Evolutionary conservation across 1,140 invertebrate genomes (phyloP).

Genomic region (Amyelois transitella): DNA sequence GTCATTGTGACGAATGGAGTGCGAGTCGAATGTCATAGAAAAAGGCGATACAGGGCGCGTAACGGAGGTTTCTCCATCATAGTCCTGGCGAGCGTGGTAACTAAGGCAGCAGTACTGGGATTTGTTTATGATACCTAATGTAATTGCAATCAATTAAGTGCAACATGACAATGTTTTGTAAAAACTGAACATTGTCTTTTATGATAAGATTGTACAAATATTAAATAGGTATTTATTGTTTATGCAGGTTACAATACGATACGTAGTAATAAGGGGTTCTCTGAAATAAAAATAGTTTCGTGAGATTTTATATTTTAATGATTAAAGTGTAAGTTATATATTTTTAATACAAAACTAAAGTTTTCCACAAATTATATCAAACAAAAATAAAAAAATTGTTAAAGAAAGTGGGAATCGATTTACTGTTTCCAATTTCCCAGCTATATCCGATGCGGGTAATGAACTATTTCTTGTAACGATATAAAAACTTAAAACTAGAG

Average conservation of each 20-base stretch:
- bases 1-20: conserved; percentile 64
- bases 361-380: too few relatives aligned
- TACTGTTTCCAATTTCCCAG: background rate
- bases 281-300: too few relatives aligned
- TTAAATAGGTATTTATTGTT: too few relatives aligned
- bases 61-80: conserved; percentile 39
- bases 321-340: too few relatives aligned
- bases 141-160: too few relatives aligned
- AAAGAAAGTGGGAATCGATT: background rate
- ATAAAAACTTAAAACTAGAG: background rate
- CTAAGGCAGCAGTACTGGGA: conserved; percentile 33
- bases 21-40: conserved; percentile 66
- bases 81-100: conserved; percentile 25
- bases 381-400: background rate
- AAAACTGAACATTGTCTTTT: too few relatives aligned
- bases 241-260: too few relatives aligned
- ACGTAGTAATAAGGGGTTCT: too few relatives aligned
- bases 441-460: conserved; percentile 33
- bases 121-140: background rate
- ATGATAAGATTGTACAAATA: too few relatives aligned
- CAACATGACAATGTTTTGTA: too few relatives aligned
- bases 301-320: too few relatives aligned
- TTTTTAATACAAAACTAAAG: too few relatives aligned
- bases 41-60: conserved; percentile 63
- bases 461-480: conserved; percentile 37